A percentile compares a stretch with the other conserved stretches of the same genome.
Conservation (phyloP, 2,113 vertebrate species). For the Bostrychus sinensis region DNA sequence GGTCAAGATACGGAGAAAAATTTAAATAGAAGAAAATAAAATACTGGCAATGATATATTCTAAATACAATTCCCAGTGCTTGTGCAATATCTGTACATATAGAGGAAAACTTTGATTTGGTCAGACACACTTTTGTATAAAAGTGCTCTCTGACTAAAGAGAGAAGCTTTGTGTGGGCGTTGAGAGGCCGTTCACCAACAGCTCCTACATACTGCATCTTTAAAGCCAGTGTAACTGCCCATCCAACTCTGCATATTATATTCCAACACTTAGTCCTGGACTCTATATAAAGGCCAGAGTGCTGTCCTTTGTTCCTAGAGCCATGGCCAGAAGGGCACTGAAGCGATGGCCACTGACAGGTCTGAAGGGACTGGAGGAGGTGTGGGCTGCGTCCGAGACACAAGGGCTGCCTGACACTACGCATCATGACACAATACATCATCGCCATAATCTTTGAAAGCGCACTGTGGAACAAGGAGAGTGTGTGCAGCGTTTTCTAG, state of each 20-base stretch:
- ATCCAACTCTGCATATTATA: conserved; percentile 6
- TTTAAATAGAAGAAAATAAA: too few species aligned
- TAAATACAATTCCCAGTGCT: too few species aligned
- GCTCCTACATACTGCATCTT: conserved; percentile 9
- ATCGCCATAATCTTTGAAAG: conserved; percentile 40
- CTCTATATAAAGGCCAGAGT: background rate
- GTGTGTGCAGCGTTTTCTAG: conserved; percentile 13
- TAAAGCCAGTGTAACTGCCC: background rate
- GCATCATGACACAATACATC: conserved; percentile 44
- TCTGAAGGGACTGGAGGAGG: conserved; percentile 14
- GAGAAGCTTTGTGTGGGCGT: background rate
- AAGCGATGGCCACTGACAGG: conserved; percentile 23
- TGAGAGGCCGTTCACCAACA: background rate
- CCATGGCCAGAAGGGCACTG: conserved; percentile 4
- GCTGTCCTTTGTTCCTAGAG: conserved; percentile 2
- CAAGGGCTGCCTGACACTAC: conserved; percentile 7
- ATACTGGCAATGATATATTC: too few species aligned
- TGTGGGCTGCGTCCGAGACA: conserved; percentile 14
- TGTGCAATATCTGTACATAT: background rate
- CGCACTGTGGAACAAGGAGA: background rate
- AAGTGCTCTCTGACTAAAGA: background rate
- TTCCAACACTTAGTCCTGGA: background rate
- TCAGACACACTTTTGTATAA: background rate
- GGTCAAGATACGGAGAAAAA: conserved; percentile 1
- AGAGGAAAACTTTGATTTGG: background rate